phyloP scores from a whole-genome alignment of 2,797 vertebrate species.

The Dromococcyx pavoninus region DNA sequence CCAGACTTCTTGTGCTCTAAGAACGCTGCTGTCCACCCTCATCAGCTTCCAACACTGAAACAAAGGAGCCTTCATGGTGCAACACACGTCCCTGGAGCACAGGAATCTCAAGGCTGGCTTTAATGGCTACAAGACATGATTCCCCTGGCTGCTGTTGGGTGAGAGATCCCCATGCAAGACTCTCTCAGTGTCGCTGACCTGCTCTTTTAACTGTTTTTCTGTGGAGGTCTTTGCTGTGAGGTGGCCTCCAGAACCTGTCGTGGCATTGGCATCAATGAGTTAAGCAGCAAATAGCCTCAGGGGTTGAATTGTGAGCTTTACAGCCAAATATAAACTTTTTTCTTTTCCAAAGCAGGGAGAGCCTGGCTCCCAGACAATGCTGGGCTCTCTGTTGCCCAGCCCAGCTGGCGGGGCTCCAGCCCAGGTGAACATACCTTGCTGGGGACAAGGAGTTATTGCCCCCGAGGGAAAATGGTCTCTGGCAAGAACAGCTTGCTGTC shows the following conservation, averaged over 20 bases:
- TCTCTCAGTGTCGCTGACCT: too few species aligned
- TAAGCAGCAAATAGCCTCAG: background rate
- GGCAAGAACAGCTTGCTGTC: background rate
- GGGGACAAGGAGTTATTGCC: background rate
- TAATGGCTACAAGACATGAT: accelerated
- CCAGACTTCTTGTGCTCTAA: accelerated
- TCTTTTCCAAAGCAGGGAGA: background rate
- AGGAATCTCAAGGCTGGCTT: background rate
- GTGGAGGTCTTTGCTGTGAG: accelerated
- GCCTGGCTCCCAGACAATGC: background rate
- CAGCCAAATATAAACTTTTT: background rate
- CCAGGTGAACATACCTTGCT: background rate
- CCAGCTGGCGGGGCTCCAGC: background rate
- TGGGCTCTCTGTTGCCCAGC: background rate
- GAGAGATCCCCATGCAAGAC: accelerated
- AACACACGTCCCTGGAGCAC: background rate
- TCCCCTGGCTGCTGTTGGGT: background rate
- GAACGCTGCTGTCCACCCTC: accelerated
- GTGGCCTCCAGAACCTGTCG: background rate
- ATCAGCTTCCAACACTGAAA: background rate
- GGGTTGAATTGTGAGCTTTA: background rate
- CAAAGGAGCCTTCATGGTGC: accelerated
- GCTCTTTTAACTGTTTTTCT: background rate
- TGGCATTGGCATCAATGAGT: background rate
- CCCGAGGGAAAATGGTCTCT: background rate